Conservation (phyloP, 2,797 vertebrate genomes). For the Botia kubotai region DNA sequence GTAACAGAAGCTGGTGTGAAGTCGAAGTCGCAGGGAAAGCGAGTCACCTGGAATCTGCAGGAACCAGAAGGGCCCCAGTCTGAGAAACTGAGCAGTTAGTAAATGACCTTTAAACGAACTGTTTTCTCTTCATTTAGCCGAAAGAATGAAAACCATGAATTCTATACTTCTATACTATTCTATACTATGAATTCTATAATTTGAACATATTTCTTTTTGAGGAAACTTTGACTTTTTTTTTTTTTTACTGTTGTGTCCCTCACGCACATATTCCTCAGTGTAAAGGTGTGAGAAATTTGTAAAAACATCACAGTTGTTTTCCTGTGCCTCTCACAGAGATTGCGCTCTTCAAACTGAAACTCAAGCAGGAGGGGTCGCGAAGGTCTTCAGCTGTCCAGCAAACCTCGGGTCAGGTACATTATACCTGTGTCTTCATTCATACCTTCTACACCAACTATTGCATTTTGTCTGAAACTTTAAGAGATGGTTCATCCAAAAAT, state of each 20-base stretch:
- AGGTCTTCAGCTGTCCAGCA: slow-evolving; percentile 69
- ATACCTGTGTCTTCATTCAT: too few relatives aligned
- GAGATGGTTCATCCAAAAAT: too few relatives aligned
- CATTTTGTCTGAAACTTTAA: too few relatives aligned
- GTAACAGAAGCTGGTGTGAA: slow-evolving; percentile 69
- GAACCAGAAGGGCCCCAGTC: slow-evolving; percentile 77
- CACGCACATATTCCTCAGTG: too few relatives aligned
- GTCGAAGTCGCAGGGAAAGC: slow-evolving; percentile 86
- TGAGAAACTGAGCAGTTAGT: slow-evolving; percentile 80
- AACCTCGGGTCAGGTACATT: slow-evolving; percentile 48
- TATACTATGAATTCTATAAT: too few relatives aligned
- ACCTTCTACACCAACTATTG: too few relatives aligned
- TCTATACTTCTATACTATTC: too few relatives aligned
- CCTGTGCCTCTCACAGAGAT: slow-evolving; percentile 75
- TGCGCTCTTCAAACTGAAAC: slow-evolving; percentile 81
- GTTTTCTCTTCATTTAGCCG: too few relatives aligned
- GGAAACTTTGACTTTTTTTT: too few relatives aligned
- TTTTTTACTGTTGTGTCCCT: background rate
- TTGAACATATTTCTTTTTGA: background rate
- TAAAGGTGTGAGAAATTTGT: background rate
- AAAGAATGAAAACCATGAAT: background rate
- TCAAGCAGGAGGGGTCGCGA: slow-evolving; percentile 84
- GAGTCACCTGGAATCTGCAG: slow-evolving; percentile 98
- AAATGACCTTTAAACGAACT: background rate
- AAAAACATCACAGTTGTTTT: slow-evolving; percentile 2